Evolutionary conservation across 2,888 invertebrate species (phyloP).

Genomic region (Athetis lepigone): DNA sequence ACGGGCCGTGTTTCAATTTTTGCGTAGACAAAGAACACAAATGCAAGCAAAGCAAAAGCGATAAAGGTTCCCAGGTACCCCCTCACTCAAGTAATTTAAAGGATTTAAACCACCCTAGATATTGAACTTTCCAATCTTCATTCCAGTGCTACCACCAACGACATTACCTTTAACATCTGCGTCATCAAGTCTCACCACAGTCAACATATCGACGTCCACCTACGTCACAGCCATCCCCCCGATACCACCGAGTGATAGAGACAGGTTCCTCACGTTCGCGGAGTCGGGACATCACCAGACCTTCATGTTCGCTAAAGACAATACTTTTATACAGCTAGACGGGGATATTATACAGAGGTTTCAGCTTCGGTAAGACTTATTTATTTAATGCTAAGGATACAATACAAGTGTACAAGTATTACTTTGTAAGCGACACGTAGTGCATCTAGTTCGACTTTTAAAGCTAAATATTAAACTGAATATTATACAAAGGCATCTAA

Average conservation of each 20-base stretch:
- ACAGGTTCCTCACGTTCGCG: conserved; percentile 95
- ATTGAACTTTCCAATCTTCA: neutral
- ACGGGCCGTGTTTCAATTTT: too few relatives aligned
- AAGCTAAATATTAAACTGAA: too few relatives aligned
- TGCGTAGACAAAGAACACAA: too few relatives aligned
- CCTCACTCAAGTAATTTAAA: too few relatives aligned
- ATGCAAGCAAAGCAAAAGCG: too few relatives aligned
- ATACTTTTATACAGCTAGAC: conserved; percentile 97
- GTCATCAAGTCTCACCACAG: conserved; percentile 80
- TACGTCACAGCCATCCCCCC: conserved; percentile 90
- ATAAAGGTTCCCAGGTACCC: too few relatives aligned
- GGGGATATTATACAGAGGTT: conserved; percentile 97
- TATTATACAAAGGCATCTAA: too few relatives aligned
- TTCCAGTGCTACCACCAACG: conserved; percentile 82
- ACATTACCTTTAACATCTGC: conserved; percentile 76
- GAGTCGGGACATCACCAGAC: conserved; percentile 96
- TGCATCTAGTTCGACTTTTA: too few relatives aligned
- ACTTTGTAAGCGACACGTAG: too few relatives aligned
- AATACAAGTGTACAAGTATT: neutral
- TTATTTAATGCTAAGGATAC: neutral
- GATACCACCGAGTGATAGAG: conserved; percentile 93
- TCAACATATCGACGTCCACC: conserved; percentile 83
- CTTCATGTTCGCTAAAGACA: conserved; percentile 97
- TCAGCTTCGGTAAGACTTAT: conserved; percentile 93
- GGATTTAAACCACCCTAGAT: too few relatives aligned